phyloP scores from a whole-genome alignment of 64 coral and sea anemone species.

The Cladopsammia gracilis region DNA sequence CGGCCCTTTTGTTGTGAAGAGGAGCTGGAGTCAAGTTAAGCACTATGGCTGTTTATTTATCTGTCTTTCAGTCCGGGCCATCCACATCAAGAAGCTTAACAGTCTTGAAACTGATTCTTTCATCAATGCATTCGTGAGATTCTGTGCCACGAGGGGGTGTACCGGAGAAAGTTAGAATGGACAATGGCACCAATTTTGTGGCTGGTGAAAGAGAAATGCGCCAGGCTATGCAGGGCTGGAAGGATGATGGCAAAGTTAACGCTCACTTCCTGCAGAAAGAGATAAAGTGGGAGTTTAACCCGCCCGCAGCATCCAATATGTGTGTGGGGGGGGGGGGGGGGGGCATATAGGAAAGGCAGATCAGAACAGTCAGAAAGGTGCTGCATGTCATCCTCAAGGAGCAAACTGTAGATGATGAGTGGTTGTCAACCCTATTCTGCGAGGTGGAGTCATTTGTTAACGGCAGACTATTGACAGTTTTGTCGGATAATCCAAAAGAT shows the following conservation, averaged over 20 bases:
- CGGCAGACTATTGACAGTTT: slow-evolving; percentile 10
- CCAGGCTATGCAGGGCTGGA: too few species aligned
- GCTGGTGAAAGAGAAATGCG: neutral
- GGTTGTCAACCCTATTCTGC: slow-evolving; percentile 31
- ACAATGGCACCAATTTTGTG: slow-evolving; percentile 11
- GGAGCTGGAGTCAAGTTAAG: too few species aligned
- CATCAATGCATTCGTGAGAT: too few species aligned
- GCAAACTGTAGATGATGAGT: neutral
- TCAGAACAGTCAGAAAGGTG: too few species aligned
- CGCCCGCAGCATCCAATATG: neutral
- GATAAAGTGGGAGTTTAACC: slow-evolving; percentile 20
- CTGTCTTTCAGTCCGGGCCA: too few species aligned
- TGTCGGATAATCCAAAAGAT: slow-evolving; percentile 13
- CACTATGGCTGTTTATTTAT: too few species aligned
- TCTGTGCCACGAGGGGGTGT: too few species aligned
- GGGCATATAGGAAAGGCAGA: slow-evolving; percentile 32
- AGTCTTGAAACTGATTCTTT: neutral
- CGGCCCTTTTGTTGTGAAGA: too few species aligned
- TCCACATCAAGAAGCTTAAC: neutral
- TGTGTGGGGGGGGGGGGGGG: too few species aligned
- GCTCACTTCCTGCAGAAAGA: too few species aligned
- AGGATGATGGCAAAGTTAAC: too few species aligned
- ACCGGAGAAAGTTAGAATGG: neutral
- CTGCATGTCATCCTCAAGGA: too few species aligned
- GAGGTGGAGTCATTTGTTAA: slow-evolving; percentile 4